These are phyloP conservation scores for Steinernema feltiae DNA, from an alignment of 1,140 invertebrate species.

Conservation along the genomic window DNA sequence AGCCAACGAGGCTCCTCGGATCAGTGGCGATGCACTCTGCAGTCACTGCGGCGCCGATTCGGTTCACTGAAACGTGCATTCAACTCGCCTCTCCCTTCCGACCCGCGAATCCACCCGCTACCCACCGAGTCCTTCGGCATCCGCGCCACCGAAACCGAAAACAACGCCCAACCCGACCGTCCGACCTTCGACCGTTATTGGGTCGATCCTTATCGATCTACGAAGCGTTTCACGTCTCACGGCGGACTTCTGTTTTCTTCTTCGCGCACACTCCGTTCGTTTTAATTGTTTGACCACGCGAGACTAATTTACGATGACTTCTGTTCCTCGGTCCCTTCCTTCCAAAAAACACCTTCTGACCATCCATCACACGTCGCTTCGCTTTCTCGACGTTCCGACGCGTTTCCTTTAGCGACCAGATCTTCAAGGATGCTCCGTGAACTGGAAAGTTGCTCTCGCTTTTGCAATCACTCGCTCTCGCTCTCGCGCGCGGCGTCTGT, in stretches of 20 bases:
- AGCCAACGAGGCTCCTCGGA: not conserved
- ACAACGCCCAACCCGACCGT: not conserved
- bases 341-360: not conserved
- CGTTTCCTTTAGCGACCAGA: too few relatives aligned
- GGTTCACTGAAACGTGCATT: not conserved
- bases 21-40: not conserved
- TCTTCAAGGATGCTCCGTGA: too few relatives aligned
- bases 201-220: constrained; percentile 13
- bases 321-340: not conserved
- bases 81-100: not conserved
- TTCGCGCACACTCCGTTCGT: not conserved
- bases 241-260: not conserved
- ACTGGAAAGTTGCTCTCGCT: too few relatives aligned
- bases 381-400: not conserved
- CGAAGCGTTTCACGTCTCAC: not conserved
- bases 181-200: not conserved
- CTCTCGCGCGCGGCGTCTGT: too few relatives aligned
- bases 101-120: not conserved
- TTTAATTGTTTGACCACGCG: constrained; percentile 8
- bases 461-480: too few relatives aligned
- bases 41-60: not conserved
- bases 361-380: not conserved
- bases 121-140: not conserved
- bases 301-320: constrained; percentile 11
- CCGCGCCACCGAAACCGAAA: not conserved